Evolutionary conservation across 2,888 invertebrate species (phyloP).

Genomic region (Camptogramma bilineatum): DNA sequence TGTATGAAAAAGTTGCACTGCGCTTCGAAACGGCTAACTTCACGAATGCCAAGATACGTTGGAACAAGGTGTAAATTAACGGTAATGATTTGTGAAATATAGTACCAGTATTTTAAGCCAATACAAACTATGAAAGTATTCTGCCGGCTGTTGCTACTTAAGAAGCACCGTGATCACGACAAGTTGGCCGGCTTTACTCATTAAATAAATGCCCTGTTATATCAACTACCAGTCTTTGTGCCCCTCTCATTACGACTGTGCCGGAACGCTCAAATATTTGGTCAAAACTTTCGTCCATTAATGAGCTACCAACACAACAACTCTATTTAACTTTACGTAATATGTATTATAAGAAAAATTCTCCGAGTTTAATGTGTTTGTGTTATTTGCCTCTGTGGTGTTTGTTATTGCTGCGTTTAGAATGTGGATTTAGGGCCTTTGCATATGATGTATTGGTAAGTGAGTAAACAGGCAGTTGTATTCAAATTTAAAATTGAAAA

Average conservation of each 20-base stretch:
- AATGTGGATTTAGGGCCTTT: conserved; percentile 57
- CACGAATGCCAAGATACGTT: no score
- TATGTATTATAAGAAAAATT: conserved; percentile 56
- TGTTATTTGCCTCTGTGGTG: conserved; percentile 63
- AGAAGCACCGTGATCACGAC: conserved; percentile 6
- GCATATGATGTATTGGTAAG: conserved; percentile 17
- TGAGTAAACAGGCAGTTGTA: no score
- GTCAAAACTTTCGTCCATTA: conserved; percentile 80
- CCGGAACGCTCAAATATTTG: conserved; percentile 79
- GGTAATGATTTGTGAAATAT: background rate
- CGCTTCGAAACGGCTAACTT: no score
- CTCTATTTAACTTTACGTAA: conserved; percentile 70
- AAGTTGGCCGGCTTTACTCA: conserved; percentile 41
- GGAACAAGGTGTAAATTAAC: no score
- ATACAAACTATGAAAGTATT: background rate
- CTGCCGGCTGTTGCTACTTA: background rate
- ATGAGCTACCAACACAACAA: conserved; percentile 77
- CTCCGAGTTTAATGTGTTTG: conserved; percentile 66
- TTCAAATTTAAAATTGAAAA: no score
- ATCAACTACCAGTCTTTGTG: conserved; percentile 82
- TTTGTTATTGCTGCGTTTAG: conserved; percentile 68
- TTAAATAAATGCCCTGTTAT: conserved; percentile 73
- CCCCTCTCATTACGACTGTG: conserved; percentile 75
- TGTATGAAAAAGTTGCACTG: no score
- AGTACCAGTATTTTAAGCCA: background rate